Conservation (phyloP, 2,113 vertebrate species). For the Sorex araneus region DNA sequence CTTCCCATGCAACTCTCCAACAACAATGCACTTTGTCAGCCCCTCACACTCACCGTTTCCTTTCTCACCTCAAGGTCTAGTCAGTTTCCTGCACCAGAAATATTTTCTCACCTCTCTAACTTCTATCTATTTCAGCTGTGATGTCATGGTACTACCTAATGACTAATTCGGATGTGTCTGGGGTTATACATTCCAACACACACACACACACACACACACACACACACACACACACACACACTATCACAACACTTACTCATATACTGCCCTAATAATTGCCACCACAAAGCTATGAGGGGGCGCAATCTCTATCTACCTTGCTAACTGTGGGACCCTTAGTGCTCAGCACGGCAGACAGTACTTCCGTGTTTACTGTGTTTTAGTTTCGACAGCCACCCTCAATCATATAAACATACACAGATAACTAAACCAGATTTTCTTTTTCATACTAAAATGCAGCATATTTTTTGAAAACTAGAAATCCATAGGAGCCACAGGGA, state of each 20-base stretch:
- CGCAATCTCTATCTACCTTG: background rate
- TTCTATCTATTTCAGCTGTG: background rate
- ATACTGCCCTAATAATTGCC: background rate
- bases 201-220: background rate
- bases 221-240: background rate
- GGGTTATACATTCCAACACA: too few species aligned
- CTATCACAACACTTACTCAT: background rate
- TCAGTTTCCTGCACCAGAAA: background rate
- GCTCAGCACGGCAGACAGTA: background rate
- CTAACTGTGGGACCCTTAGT: background rate
- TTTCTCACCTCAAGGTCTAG: background rate
- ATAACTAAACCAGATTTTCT: conserved; percentile 42
- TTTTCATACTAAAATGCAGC: background rate
- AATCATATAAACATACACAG: background rate
- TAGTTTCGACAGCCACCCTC: background rate
- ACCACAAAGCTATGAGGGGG: background rate
- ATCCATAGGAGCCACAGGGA: background rate
- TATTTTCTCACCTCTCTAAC: background rate
- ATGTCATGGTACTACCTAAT: background rate
- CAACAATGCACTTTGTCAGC: background rate
- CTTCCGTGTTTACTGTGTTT: background rate
- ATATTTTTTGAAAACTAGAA: conserved; percentile 43
- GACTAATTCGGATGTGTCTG: background rate
- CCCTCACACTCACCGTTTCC: background rate
- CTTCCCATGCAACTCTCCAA: background rate